Evolutionary conservation across 1,140 invertebrate species (phyloP).

Genomic region (Apocrypta bakeri): DNA sequence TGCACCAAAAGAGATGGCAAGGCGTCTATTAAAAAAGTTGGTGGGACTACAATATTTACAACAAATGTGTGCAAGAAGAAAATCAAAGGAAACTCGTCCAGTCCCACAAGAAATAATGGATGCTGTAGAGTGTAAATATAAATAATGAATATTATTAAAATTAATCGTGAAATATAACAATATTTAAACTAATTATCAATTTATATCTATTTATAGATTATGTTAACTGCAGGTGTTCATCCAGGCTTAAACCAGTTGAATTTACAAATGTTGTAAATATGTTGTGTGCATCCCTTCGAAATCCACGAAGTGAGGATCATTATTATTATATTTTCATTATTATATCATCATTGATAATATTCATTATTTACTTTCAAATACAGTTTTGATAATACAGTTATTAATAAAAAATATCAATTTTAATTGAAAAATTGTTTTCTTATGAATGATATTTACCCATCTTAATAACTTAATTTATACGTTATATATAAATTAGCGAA

Average conservation of each 20-base stretch:
- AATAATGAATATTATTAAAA: no score
- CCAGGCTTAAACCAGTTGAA: background rate
- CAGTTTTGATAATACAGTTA: no score
- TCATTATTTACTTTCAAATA: no score
- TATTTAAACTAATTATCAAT: no score
- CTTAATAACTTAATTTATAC: no score
- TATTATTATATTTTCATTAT: no score
- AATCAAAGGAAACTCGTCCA: background rate
- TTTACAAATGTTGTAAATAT: background rate
- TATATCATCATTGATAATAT: no score
- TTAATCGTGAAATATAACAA: no score
- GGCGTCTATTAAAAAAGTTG: background rate
- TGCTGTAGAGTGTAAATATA: constrained; percentile 4
- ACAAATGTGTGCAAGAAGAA: background rate
- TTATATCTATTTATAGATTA: background rate
- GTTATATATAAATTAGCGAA: no score
- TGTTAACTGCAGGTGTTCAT: background rate
- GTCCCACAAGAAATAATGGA: background rate
- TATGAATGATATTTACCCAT: no score
- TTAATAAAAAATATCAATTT: no score
- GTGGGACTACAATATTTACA: background rate
- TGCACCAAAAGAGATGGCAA: background rate
- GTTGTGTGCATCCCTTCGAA: background rate
- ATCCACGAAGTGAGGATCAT: background rate
- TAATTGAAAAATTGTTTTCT: no score